These are phyloP conservation scores for Sycobia sp. DNA, from an alignment of 1,140 invertebrate species.

Conservation along the genomic window DNA sequence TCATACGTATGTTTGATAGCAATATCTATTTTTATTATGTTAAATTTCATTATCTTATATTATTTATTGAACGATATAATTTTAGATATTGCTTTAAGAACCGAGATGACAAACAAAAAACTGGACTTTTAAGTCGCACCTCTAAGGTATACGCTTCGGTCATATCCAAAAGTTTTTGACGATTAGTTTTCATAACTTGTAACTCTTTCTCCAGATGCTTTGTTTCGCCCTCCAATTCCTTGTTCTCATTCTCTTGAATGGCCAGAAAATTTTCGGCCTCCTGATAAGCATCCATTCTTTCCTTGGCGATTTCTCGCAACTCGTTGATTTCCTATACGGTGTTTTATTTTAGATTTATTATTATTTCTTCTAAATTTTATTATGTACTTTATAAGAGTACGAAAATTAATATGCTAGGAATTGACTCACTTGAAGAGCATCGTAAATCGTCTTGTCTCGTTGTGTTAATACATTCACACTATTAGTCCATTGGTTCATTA, in stretches of 20 bases:
- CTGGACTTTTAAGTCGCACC: constrained; percentile 34
- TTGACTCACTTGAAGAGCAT: constrained; percentile 41
- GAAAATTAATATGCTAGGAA: not conserved
- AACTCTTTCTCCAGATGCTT: constrained; percentile 46
- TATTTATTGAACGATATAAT: too few species aligned
- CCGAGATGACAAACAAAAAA: too few species aligned
- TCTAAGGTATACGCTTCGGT: constrained; percentile 36
- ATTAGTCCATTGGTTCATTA: constrained; percentile 58
- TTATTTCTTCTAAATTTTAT: not conserved
- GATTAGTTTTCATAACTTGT: constrained; percentile 39
- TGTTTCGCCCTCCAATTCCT: constrained; percentile 42
- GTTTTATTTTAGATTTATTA: too few species aligned
- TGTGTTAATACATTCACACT: constrained; percentile 51
- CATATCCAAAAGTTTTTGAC: constrained; percentile 36
- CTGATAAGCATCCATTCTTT: constrained; percentile 42
- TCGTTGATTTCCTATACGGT: constrained; percentile 48
- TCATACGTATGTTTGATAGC: too few species aligned
- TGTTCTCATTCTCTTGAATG: constrained; percentile 48
- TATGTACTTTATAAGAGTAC: not conserved
- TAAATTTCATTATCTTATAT: too few species aligned
- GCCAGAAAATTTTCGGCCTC: constrained; percentile 51
- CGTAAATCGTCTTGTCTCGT: constrained; percentile 49
- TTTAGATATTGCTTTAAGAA: too few species aligned
- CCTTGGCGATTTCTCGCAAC: constrained; percentile 40
- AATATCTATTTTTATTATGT: too few species aligned